These are phyloP conservation scores for Meganola albula DNA, from an alignment of 2,888 invertebrate species.

Conservation along the genomic window DNA sequence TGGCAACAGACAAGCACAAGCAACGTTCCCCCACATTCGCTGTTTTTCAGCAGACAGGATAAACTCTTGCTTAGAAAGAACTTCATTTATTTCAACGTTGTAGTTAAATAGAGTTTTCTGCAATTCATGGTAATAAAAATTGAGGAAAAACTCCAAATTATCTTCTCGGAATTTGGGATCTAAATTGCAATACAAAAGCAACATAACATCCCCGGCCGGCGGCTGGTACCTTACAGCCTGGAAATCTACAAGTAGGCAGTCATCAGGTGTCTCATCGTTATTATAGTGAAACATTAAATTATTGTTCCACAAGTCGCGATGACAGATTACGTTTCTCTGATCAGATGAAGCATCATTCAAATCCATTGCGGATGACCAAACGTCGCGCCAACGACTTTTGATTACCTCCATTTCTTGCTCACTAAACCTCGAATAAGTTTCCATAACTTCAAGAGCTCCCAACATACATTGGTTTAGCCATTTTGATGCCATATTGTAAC, in stretches of 20 bases:
- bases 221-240: constrained; percentile 82
- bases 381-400: constrained; percentile 42
- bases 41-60: constrained; percentile 63
- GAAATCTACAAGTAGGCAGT: constrained; percentile 82
- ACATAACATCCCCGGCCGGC: constrained; percentile 80
- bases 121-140: constrained; percentile 76
- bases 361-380: constrained; percentile 48
- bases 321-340: constrained; percentile 74
- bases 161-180: constrained; percentile 63
- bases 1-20: constrained; percentile 72
- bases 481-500: constrained; percentile 39
- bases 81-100: constrained; percentile 48
- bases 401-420: constrained; percentile 32
- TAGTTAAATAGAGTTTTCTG: constrained; percentile 50
- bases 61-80: constrained; percentile 63
- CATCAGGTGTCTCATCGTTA: constrained; percentile 49
- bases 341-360: constrained; percentile 43
- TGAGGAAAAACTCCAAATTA: constrained; percentile 68
- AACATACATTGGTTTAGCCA: constrained; percentile 61
- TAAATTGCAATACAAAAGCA: constrained; percentile 74
- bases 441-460: constrained; percentile 52
- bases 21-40: constrained; percentile 73
- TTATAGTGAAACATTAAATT: constrained; percentile 77
- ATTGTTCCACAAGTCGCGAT: constrained; percentile 81
- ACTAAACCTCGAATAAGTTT: constrained; percentile 48